Percentiles rank a stretch among this genome's conserved stretches.
Conservation (phyloP, 1,140 invertebrate genomes). For the Eciton burchellii region DNA sequence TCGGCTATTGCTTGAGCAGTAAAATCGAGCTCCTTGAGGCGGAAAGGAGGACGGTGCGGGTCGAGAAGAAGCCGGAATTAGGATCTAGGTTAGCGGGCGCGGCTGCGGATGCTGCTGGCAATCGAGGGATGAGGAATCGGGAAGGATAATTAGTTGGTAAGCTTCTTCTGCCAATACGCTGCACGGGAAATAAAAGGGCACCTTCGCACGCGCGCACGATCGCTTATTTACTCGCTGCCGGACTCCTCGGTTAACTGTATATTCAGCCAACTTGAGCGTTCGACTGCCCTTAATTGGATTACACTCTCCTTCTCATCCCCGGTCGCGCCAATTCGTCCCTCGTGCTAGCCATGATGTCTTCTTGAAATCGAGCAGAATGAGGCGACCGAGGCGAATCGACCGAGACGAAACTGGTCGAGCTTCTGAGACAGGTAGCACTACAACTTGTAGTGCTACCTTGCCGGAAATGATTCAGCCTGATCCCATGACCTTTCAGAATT, state of each 20-base stretch:
- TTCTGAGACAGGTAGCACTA: background rate
- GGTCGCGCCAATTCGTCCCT: background rate
- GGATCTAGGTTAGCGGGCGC: conserved; percentile 15
- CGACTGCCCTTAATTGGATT: conserved; percentile 70
- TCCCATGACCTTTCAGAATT: background rate
- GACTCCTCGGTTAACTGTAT: conserved; percentile 16
- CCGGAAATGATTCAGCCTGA: background rate
- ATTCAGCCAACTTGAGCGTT: conserved; percentile 60
- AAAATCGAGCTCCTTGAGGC: conserved; percentile 48
- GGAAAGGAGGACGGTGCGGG: background rate
- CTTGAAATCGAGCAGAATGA: background rate
- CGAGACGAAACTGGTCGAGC: background rate
- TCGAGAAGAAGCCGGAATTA: conserved; percentile 49
- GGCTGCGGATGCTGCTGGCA: background rate
- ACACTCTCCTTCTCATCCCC: conserved; percentile 36
- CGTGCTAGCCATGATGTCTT: background rate
- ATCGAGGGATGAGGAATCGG: conserved; percentile 43
- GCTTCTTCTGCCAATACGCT: conserved; percentile 2
- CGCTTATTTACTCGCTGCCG: conserved; percentile 48
- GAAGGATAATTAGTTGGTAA: conserved; percentile 59
- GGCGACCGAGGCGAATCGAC: background rate
- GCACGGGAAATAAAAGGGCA: conserved; percentile 16
- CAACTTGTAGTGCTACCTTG: background rate
- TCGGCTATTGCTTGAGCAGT: conserved; percentile 59
- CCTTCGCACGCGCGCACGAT: conserved; percentile 7